Base-by-base conservation (phyloP, 2,113 vertebrate species). In the Australoheros scitulus region DNA sequence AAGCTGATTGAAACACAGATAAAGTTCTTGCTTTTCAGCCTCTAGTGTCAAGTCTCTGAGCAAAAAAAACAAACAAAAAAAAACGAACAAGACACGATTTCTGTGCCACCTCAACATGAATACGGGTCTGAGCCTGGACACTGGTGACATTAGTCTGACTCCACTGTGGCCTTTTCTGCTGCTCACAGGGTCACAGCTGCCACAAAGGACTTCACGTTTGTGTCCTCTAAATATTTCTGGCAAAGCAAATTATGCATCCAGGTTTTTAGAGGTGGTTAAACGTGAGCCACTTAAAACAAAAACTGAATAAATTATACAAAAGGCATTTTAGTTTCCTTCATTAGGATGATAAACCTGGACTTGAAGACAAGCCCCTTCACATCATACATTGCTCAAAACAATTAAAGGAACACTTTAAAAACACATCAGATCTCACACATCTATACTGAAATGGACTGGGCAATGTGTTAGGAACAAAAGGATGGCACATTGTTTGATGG, bases 181-280 rank as follows among this genome's bases (percentile, higher is more conserved):
- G 15, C 22, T 26, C 18, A 10, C 56, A 41, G 74, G 14, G 34
- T 59, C 74, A 43, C n/a, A 43, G 36, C 74, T 43, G 43, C 65
- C 65, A 72, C 43, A 32, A n/a, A 20, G 36, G 56, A 29, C 56
- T 41, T 41, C 34, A 24, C 2, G 22, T 3, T 29, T 15, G 0
- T 58, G 56, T 59, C 36, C 36, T 52, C 26, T 3, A 3, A 32
- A 72, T n/a, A 26, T 29, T 72, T 52, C 17, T 55, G 47, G 2
- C 47, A 43, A 41, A 76, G 56, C 36, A 60, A 24, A 20, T 14
- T 1, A 76, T 57, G 24, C 56, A 29, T 26, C 0, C 1, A 11
- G 34, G 15, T 43, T 76, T 59, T 59, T 60, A 43, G 43, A 76
- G 22, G 59, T 29, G 9, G 38, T 41, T 38, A 59, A 58, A 59